Evolutionary conservation across 2,113 vertebrate species (phyloP).

Genomic region (Empidonax traillii): DNA sequence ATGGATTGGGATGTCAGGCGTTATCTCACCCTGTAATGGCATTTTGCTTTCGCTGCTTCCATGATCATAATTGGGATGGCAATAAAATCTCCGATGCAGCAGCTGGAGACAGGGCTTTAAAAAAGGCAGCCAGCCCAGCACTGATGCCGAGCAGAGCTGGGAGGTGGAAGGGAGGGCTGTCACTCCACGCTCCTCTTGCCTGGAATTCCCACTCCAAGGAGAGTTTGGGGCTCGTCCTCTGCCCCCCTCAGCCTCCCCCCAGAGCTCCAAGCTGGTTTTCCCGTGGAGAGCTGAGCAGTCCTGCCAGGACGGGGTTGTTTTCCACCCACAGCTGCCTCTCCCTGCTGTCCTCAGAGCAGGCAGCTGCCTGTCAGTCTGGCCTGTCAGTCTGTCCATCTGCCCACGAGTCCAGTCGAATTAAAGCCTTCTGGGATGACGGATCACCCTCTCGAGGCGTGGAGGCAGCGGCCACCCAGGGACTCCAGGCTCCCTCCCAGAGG

Average conservation of each 20-base stretch:
- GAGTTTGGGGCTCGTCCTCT: accelerated
- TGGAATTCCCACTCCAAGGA: not conserved
- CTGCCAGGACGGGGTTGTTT: not conserved
- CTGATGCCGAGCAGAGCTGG: not conserved
- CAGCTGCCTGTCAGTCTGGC: conserved; percentile 24
- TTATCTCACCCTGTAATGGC: not conserved
- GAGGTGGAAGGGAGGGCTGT: not conserved
- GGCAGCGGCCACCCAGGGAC: not conserved
- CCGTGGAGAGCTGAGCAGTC: not conserved
- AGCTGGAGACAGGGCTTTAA: not conserved
- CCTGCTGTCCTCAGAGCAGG: not conserved
- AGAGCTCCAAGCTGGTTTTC: not conserved
- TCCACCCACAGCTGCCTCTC: not conserved
- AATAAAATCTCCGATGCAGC: not conserved
- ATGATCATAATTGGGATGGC: not conserved
- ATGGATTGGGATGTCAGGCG: not conserved
- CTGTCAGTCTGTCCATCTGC: not conserved
- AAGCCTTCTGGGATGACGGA: not conserved
- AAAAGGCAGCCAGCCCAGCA: not conserved
- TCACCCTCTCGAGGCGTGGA: accelerated
- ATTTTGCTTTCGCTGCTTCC: not conserved
- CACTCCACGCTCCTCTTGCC: not conserved
- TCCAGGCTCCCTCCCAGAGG: not conserved
- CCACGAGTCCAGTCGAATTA: not conserved
- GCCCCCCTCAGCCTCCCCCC: not conserved